Conservation (phyloP, 2,888 invertebrate genomes). For the Hipparchia semele region DNA sequence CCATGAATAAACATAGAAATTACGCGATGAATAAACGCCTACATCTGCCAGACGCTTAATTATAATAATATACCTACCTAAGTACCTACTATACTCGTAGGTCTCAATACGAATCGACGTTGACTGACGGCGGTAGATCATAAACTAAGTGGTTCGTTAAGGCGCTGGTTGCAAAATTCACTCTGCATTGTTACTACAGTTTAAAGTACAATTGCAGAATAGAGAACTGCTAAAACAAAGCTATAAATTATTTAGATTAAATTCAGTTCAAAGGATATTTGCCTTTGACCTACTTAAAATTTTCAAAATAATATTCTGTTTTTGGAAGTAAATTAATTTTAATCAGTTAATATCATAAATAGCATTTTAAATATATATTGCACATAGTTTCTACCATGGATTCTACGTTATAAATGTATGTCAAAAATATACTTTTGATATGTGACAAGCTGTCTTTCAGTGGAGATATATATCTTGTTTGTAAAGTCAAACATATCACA, state of each 20-base stretch:
- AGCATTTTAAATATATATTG: too few species aligned
- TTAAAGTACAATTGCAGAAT: constrained; percentile 23
- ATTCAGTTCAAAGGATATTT: background rate
- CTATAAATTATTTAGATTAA: background rate
- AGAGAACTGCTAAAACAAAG: background rate
- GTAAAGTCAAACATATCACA: background rate
- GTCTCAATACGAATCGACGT: background rate
- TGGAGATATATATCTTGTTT: background rate
- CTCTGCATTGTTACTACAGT: constrained; percentile 32
- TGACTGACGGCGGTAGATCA: constrained; percentile 25
- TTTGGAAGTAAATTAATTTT: too few species aligned
- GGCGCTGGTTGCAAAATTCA: constrained; percentile 31
- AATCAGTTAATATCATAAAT: too few species aligned
- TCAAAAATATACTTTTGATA: too few species aligned
- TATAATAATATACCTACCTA: too few species aligned
- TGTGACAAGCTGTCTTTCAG: too few species aligned
- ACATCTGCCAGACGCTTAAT: background rate
- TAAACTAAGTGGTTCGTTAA: constrained; percentile 35
- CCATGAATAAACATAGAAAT: constrained; percentile 15
- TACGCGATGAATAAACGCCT: background rate
- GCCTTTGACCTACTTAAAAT: background rate
- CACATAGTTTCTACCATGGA: too few species aligned
- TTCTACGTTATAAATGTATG: too few species aligned
- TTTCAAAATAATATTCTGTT: background rate
- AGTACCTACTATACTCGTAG: background rate